A percentile compares a stretch with the other conserved stretches of the same genome.
Conservation (phyloP, 1,140 invertebrate species). For the Drosophila azteca region DNA sequence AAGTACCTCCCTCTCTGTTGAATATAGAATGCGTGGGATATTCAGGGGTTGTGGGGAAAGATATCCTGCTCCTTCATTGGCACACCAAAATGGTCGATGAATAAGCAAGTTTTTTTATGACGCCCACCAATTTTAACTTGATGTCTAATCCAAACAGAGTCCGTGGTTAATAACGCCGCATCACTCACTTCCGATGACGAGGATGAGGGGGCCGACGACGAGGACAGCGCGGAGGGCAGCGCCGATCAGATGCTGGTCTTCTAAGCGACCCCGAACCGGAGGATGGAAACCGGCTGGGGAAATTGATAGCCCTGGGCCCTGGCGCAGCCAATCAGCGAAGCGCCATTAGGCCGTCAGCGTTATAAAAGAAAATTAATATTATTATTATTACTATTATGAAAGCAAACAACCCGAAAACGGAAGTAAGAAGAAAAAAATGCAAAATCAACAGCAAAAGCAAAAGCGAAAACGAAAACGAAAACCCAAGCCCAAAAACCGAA, state of each 20-base stretch:
- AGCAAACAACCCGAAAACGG: slow-evolving; percentile 37
- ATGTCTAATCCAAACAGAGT: slow-evolving; percentile 84
- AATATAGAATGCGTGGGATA: not conserved
- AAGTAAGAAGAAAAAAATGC: slow-evolving; percentile 23
- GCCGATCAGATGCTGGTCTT: slow-evolving; percentile 91
- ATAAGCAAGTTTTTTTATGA: not conserved
- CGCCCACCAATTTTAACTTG: slow-evolving; percentile 54
- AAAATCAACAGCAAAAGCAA: slow-evolving; percentile 34
- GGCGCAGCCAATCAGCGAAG: slow-evolving; percentile 66
- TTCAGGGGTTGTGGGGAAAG: not conserved
- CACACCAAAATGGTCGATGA: not conserved
- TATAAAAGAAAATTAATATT: slow-evolving; percentile 66
- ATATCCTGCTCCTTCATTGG: not conserved
- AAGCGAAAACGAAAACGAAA: slow-evolving; percentile 35
- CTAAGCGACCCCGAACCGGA: slow-evolving; percentile 83
- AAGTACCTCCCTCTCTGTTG: not conserved
- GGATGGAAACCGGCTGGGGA: slow-evolving; percentile 3
- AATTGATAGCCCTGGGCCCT: slow-evolving; percentile 39
- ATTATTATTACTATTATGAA: slow-evolving; percentile 72
- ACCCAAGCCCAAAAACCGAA: slow-evolving; percentile 21
- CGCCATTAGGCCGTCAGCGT: slow-evolving; percentile 54
- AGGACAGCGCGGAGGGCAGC: slow-evolving; percentile 90
- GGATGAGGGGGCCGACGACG: slow-evolving; percentile 88
- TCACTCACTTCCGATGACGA: slow-evolving; percentile 87
- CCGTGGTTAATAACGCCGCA: slow-evolving; percentile 86